These are phyloP conservation scores for Propithecus deckenii DNA, from an alignment of 2,797 vertebrate genomes.

Conservation along the genomic window DNA sequence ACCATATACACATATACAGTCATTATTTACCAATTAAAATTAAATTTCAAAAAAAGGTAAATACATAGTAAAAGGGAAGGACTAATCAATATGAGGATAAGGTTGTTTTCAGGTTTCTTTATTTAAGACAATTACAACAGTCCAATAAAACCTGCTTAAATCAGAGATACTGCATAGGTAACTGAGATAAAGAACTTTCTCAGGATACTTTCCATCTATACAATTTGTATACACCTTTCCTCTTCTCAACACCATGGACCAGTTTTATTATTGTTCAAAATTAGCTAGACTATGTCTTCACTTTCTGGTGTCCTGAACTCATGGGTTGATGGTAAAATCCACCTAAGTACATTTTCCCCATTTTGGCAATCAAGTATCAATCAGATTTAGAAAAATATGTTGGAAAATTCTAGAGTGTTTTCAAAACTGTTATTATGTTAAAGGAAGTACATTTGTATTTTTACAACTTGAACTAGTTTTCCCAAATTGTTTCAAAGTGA, in stretches of 20 bases:
- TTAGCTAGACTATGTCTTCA: not conserved
- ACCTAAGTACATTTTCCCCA: not conserved
- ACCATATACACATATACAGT: not conserved
- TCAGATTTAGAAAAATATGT: not conserved
- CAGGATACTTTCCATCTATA: not conserved
- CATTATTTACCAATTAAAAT: not conserved
- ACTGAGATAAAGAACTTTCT: not conserved
- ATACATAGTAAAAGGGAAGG: not conserved
- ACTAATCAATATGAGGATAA: not conserved
- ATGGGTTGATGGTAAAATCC: not conserved
- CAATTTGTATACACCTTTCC: not conserved
- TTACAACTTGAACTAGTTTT: slow-evolving; percentile 54
- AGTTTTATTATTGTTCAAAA: not conserved
- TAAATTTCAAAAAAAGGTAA: not conserved
- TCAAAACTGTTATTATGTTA: not conserved
- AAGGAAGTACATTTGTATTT: slow-evolving; percentile 21
- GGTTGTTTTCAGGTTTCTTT: not conserved
- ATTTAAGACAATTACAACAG: not conserved
- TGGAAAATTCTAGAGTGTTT: slow-evolving; percentile 34
- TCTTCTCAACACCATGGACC: not conserved
- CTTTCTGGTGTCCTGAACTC: not conserved
- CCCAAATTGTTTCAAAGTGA: slow-evolving; percentile 49
- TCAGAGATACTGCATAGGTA: not conserved
- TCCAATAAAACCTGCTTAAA: not conserved
- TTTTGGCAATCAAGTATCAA: not conserved